Evolutionary conservation across 2,113 vertebrate species (phyloP), one percentile per base, ranked within the genome.

Genomic region (Pedetes capensis): DNA sequence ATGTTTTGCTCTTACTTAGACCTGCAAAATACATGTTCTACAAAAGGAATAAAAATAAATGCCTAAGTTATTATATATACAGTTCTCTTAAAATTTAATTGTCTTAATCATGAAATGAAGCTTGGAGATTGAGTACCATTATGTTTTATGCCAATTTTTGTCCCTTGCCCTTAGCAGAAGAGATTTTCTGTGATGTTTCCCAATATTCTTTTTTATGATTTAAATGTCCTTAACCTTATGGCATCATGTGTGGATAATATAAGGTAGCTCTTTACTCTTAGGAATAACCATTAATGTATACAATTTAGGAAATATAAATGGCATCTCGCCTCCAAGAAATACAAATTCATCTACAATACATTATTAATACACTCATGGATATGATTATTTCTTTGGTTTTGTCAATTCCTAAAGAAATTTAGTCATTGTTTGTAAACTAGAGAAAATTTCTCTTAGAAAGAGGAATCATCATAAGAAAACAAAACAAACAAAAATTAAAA

Each of bases 31-130:
- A 22, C 23, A 57, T 9, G 22, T 80, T 69, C 69, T 18, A 3
- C 64, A 66, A n/a, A 5, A 79, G 82, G 55, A 82, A 57, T 39
- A 47, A 69, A 78, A 66, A n/a, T 16, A 74, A 25, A 6, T 22
- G 11, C 87, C 14, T 72, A 42, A 72, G 72, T 94, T 69, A 59
- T 72, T 64, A 79, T 44, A 82, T 37, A 83, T 4, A 66, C 4
- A 17, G 37, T 44, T 83, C 59, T 93, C 64, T 83, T 87, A 44
- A 87, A 59, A 53, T 91, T 72, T 96, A 75, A 72, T 79, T 83
- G 51, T 79, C 84, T 93, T 89, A 92, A 90, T 96, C 76, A 87
- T 72, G 59, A 76, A 66, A 39, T 59, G 32, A 96, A 93, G 34
- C 34, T 89, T 89, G 57, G 49, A 87, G 93, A 85, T 57, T 42